Conservation (phyloP, 2,113 vertebrate species). For the Xiphorhynchus elegans region DNA sequence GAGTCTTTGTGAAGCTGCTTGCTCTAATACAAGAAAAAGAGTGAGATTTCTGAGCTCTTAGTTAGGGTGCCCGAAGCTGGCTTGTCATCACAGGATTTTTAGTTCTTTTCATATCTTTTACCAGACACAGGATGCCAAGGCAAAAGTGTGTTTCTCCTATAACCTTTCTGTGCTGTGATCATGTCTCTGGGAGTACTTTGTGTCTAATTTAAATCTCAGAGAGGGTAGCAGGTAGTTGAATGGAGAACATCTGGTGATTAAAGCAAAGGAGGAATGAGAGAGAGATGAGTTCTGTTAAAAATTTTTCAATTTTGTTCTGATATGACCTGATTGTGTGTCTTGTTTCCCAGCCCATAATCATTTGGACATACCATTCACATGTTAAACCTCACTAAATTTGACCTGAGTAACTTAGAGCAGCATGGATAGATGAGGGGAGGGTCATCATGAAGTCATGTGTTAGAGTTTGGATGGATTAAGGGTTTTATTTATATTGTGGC, state of each 20-base stretch:
- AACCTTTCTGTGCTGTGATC: background rate
- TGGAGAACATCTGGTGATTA: background rate
- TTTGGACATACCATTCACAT: background rate
- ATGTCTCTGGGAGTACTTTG: background rate
- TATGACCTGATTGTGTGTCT: background rate
- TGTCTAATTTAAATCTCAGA: background rate
- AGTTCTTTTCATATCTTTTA: background rate
- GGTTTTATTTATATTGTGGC: background rate
- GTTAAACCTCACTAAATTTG: background rate
- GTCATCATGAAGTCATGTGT: background rate
- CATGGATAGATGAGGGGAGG: background rate
- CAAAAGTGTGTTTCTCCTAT: background rate
- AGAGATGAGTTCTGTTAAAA: background rate
- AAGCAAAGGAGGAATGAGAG: background rate
- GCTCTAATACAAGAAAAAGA: background rate
- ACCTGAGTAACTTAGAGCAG: background rate
- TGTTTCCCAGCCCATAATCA: background rate
- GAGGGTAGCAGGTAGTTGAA: background rate
- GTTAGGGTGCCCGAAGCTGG: background rate
- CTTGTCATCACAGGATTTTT: slow-evolving; percentile 27
- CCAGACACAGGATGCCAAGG: background rate
- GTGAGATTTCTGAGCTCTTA: slow-evolving; percentile 25
- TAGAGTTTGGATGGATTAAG: background rate
- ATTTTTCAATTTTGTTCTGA: background rate
- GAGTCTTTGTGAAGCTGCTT: slow-evolving; percentile 38